Evolutionary conservation across 2,888 invertebrate species (phyloP).

Genomic region (Agrochola lota): DNA sequence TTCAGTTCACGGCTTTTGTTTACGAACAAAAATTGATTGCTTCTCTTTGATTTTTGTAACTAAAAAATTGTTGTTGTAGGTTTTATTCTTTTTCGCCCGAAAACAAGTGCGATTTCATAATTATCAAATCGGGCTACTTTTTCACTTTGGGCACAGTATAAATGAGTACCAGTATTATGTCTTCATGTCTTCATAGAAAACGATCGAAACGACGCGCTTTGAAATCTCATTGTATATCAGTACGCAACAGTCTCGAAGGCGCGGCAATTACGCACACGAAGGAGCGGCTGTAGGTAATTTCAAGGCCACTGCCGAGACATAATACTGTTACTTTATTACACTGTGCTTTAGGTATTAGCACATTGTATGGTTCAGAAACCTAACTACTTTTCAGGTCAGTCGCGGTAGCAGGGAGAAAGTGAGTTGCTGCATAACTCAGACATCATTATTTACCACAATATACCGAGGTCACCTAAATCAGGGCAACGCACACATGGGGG

Average conservation of each 20-base stretch:
- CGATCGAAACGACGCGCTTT: too few species aligned
- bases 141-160: too few species aligned
- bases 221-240: too few species aligned
- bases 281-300: too few species aligned
- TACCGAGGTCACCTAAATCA: conserved; percentile 60
- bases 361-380: background rate
- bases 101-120: background rate
- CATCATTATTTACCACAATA: conserved; percentile 33
- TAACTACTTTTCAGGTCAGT: background rate
- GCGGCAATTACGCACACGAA: too few species aligned
- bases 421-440: conserved; percentile 11
- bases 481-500: conserved; percentile 58
- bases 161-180: too few species aligned
- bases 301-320: too few species aligned
- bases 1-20: background rate
- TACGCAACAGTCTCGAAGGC: too few species aligned
- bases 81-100: background rate
- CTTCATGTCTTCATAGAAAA: too few species aligned
- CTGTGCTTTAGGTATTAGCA: background rate
- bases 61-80: background rate
- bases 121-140: background rate
- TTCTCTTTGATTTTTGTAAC: background rate
- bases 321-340: too few species aligned
- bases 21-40: background rate
- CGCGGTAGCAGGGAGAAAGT: background rate